A percentile compares a stretch with the other conserved stretches of the same genome.
Conservation (phyloP, 1,140 invertebrate species). For the Drosophila arizonae region DNA sequence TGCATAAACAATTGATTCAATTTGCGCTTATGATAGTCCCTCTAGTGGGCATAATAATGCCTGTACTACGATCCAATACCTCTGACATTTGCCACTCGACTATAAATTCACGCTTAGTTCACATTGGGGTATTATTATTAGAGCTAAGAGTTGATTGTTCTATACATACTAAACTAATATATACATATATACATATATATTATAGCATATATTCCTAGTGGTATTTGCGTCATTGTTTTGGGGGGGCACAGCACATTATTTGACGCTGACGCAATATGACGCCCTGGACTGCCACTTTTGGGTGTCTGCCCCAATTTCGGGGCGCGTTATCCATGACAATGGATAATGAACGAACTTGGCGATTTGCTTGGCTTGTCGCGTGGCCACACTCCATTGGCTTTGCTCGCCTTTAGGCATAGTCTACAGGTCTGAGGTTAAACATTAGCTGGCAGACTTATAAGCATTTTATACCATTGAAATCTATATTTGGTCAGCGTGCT, state of each 20-base stretch:
- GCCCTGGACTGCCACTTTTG: constrained; percentile 56
- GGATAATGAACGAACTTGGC: constrained; percentile 66
- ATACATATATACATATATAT: no score
- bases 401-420: not conserved
- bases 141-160: not conserved
- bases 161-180: not conserved
- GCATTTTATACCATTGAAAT: constrained; percentile 3
- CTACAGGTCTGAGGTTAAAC: not conserved
- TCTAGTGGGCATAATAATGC: not conserved
- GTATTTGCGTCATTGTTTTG: constrained; percentile 11
- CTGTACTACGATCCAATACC: not conserved
- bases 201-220: no score
- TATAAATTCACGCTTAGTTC: not conserved
- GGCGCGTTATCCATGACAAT: constrained; percentile 58
- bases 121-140: not conserved
- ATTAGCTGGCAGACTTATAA: not conserved
- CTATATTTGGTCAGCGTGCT: not conserved
- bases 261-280: constrained; percentile 46
- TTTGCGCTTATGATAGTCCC: constrained; percentile 59
- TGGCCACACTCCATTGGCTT: constrained; percentile 66
- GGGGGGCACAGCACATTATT: constrained; percentile 3
- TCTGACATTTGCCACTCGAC: not conserved
- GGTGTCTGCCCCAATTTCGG: constrained; percentile 45
- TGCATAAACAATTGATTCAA: constrained; percentile 75
- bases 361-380: constrained; percentile 59